Conservation (phyloP, 1,140 invertebrate species). For the Heliconius nattereri region DNA sequence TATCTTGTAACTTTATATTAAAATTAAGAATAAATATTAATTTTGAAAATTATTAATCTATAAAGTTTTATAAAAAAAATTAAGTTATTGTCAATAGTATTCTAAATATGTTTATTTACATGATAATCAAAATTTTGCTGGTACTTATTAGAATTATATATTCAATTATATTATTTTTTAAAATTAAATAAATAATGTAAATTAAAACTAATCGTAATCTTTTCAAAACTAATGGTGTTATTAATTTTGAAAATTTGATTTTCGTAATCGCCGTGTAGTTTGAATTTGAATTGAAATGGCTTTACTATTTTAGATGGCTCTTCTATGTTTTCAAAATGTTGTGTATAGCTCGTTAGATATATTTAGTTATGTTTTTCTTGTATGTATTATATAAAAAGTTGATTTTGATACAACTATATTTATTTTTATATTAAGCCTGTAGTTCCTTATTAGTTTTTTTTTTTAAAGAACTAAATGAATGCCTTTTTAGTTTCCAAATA, state of each 20-base stretch:
- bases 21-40: neutral
- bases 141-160: neutral
- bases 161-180: neutral
- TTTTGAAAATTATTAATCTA: no score
- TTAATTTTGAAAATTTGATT: constrained; percentile 12
- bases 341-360: neutral
- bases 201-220: neutral
- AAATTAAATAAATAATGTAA: neutral
- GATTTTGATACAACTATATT: constrained; percentile 13
- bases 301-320: neutral
- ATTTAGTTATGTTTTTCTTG: neutral
- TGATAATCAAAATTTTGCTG: neutral
- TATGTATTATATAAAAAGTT: neutral
- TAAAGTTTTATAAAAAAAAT: no score
- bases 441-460: constrained; percentile 1
- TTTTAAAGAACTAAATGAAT: neutral
- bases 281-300: neutral
- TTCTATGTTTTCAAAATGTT: neutral
- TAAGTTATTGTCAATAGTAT: no score
- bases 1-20: neutral
- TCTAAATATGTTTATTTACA: neutral
- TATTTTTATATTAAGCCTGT: constrained; percentile 15
- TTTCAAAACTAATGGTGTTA: neutral
- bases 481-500: neutral
- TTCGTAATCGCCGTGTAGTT: constrained; percentile 4